Evolutionary conservation across 2,797 vertebrate genomes (phyloP).

Genomic region (Ptychadena robeensis): DNA sequence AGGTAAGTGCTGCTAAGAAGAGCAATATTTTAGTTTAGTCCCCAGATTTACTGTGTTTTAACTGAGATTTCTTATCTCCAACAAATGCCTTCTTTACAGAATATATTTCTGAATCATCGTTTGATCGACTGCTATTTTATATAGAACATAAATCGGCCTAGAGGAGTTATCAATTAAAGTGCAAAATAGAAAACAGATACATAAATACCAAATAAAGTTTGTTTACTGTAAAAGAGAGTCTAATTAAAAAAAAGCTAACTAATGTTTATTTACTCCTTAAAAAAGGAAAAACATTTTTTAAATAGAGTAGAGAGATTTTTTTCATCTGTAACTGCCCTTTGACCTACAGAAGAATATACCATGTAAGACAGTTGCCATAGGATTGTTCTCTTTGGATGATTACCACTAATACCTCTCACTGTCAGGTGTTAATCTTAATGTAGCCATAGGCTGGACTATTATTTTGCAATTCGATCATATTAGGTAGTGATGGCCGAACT

Average conservation of each 20-base stretch:
- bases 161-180: conserved; percentile 22
- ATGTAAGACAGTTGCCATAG: too few species aligned
- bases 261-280: too few species aligned
- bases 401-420: too few species aligned
- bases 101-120: conserved; percentile 18
- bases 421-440: too few species aligned
- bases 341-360: too few species aligned
- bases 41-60: conserved; percentile 48
- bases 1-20: conserved; percentile 44
- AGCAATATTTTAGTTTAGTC: conserved; percentile 53
- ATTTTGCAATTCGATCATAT: too few species aligned
- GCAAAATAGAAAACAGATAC: conserved; percentile 29
- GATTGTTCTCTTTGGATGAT: too few species aligned
- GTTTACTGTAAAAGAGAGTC: background rate
- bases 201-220: conserved; percentile 15
- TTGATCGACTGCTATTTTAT: conserved; percentile 29
- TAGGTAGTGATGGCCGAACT: too few species aligned
- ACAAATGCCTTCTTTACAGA: conserved; percentile 21
- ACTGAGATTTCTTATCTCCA: conserved; percentile 35
- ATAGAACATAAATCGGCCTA: conserved; percentile 19
- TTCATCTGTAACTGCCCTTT: too few species aligned
- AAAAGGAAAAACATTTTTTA: too few species aligned
- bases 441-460: too few species aligned
- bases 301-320: too few species aligned
- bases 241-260: background rate